Evolutionary conservation across 2,113 vertebrate species (phyloP).

Genomic region (Poecile atricapillus): DNA sequence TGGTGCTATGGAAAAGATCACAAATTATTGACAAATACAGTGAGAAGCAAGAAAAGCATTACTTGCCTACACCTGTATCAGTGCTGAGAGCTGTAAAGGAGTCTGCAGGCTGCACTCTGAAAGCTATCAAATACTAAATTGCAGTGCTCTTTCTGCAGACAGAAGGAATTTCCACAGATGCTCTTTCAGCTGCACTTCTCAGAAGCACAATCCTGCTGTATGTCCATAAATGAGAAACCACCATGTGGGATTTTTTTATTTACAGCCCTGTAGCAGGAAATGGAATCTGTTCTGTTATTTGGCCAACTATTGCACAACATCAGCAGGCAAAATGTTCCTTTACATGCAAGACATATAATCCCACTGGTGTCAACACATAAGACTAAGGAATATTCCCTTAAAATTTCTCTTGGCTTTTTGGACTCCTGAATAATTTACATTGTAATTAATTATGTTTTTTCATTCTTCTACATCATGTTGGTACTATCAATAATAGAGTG

Average conservation of each 20-base stretch:
- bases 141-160: background rate
- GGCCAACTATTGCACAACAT: constrained; percentile 29
- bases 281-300: background rate
- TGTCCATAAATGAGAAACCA: background rate
- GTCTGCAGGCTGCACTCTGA: background rate
- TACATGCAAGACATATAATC: background rate
- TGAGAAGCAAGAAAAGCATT: background rate
- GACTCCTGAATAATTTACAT: background rate
- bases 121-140: background rate
- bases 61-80: background rate
- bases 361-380: background rate
- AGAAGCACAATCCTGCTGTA: background rate
- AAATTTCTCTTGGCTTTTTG: background rate
- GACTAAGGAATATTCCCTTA: background rate
- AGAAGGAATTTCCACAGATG: background rate
- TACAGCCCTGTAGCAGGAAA: background rate
- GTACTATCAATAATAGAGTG: background rate
- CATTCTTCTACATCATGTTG: background rate
- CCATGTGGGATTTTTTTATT: background rate
- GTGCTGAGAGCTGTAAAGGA: background rate
- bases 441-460: background rate
- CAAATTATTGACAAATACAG: background rate
- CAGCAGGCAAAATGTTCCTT: background rate
- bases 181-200: background rate
- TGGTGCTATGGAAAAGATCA: background rate